Evolutionary conservation across 2,888 invertebrate species (phyloP).

Genomic region (Stenichneumon culpator): DNA sequence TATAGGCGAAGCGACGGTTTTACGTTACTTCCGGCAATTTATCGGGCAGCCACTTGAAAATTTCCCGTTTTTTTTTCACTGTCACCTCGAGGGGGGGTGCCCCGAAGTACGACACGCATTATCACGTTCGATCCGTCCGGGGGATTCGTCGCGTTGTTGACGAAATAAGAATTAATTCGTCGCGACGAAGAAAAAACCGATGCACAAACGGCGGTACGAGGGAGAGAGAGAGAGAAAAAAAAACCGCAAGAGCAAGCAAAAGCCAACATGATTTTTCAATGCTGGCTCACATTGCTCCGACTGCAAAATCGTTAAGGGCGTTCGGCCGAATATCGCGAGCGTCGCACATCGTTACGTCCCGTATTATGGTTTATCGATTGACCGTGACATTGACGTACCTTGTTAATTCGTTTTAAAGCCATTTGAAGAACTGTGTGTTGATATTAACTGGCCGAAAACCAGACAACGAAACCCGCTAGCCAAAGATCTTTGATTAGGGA

Average conservation of each 20-base stretch:
- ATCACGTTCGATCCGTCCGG: constrained; percentile 26
- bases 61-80: constrained; percentile 74
- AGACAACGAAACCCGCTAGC: constrained; percentile 93
- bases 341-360: constrained; percentile 71
- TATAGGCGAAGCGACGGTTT: constrained; percentile 75
- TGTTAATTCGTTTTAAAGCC: constrained; percentile 99
- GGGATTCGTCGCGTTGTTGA: constrained; percentile 41
- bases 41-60: constrained; percentile 76
- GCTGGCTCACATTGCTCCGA: constrained; percentile 84
- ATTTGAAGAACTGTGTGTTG: constrained; percentile 87
- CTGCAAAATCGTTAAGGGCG: constrained; percentile 88
- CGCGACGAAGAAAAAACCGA: constrained; percentile 60
- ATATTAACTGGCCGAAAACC: constrained; percentile 92
- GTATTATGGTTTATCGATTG: constrained; percentile 70
- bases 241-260: constrained; percentile 63
- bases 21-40: constrained; percentile 86
- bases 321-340: constrained; percentile 82
- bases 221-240: constrained; percentile 63
- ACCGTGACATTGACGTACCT: constrained; percentile 89
- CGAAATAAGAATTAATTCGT: constrained; percentile 37
- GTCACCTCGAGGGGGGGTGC: constrained; percentile 73
- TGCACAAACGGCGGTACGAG: constrained; percentile 65
- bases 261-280: constrained; percentile 85
- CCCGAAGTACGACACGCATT: constrained; percentile 37
- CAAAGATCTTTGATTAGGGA: constrained; percentile 95